Evolutionary conservation across 2,888 invertebrate genomes (phyloP), one percentile per base, ranked within the genome.

Genomic region (Crioceris asparagi): DNA sequence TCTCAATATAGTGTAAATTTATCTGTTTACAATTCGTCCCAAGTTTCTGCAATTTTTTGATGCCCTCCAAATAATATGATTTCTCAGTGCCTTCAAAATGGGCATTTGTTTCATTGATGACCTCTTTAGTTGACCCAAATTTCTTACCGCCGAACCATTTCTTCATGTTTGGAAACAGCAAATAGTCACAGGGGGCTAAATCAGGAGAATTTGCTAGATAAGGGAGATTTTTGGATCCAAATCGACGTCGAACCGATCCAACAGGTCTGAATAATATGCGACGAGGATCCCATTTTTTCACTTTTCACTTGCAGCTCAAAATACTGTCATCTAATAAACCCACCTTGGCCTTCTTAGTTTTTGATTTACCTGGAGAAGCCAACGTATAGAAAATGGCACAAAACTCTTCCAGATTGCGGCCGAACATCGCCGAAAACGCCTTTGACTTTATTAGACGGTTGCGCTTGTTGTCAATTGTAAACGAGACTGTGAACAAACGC

Each of bases 21-120:
- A 16, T 8, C 11, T 14, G 5, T 3, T 19, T 32, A 31, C 21
- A 32, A 14, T 21, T 31, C 11, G 32, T 32, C 37, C 37, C 32
- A 12, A 18, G 37, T 16, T 32, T 31, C 17, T 37, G 32, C 18
- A 37, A 39, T 29, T 35, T 35, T 23, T 35, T 10, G 7, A 40
- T 25, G 7, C 25, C 32, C 11, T 40, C 33, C 29, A 12, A 40
- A 21, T 32, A 37, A 37, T 29, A 32, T 3, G 35, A 17, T 35
- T 32, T 29, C 29, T 34, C n/a, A 12, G 35, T n/a, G 27, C 29
- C 31, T 29, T 33, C 29, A 35, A 41, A 41, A 35, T 39, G 35
- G 26, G 31, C 36, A 11, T 38, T 29, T 31, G 41, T 45, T 38
- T 32, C 35, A 17, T 19, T 6, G 17, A 43, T 38, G 36, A 41